Conservation (phyloP, 1,140 invertebrate species). For the Drosophila mauritiana region DNA sequence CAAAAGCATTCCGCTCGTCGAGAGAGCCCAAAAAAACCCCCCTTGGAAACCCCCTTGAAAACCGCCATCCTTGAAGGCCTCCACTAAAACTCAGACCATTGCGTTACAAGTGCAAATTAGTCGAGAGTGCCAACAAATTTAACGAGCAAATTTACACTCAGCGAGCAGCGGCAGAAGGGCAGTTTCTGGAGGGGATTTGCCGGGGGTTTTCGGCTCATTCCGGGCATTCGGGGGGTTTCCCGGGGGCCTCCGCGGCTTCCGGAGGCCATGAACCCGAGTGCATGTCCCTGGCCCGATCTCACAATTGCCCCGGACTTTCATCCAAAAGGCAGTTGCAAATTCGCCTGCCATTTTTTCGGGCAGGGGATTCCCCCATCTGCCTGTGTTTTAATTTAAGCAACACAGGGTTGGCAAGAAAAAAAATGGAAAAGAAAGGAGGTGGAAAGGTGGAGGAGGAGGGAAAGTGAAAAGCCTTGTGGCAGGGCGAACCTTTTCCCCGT, state of each 20-base stretch:
- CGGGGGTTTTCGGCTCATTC: neutral
- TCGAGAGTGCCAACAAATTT: conserved; percentile 81
- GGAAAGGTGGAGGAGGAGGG: neutral
- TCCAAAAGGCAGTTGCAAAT: conserved; percentile 69
- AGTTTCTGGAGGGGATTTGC: conserved; percentile 19
- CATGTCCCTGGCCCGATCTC: conserved; percentile 36
- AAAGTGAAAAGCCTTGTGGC: conserved; percentile 39
- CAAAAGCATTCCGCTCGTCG: conserved; percentile 14
- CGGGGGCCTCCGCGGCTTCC: neutral
- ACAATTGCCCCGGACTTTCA: conserved; percentile 41
- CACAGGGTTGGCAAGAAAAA: conserved; percentile 41
- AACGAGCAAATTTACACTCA: conserved; percentile 81
- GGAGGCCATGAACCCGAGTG: conserved; percentile 27
- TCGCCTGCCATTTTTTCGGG: conserved; percentile 12
- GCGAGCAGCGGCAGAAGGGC: conserved; percentile 65
- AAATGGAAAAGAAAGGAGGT: neutral
- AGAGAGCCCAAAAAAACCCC: neutral
- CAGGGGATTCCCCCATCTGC: neutral
- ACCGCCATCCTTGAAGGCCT: neutral
- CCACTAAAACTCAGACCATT: conserved; percentile 40
- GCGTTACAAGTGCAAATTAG: conserved; percentile 78
- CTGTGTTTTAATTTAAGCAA: conserved; percentile 75
- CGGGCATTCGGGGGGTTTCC: neutral
- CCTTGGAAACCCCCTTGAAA: conserved; percentile 1
- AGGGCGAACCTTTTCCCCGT: conserved; percentile 26